Base-by-base conservation (phyloP, 2,113 vertebrate species). In the Gymnocephalus cernua region DNA sequence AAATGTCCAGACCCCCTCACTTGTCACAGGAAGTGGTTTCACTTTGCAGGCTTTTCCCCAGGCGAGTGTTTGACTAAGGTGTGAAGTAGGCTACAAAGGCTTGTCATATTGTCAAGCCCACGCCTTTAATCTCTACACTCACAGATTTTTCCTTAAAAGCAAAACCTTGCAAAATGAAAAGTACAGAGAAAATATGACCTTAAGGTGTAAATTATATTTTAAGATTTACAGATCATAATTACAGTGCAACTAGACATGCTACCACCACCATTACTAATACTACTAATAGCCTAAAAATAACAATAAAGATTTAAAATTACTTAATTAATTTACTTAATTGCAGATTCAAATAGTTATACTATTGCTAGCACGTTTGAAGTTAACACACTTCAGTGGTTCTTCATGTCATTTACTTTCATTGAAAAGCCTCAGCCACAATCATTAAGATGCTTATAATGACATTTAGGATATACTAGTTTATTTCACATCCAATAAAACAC, bases 11-110 rank as follows among this genome's bases (percentile, higher is more conserved):
- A 74, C 41, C 23, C 62, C 23, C 41, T 81, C 21, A 45, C 38
- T 68, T 71, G 48, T 73, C 68, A 86, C 74, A 89, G 89, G 86
- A 91, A 86, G 82, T 70, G 62, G 72, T 66, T 85, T 82, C 68
- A 74, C 38, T 74, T 65, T 80, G 54, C 56, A 73, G 56, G 3
- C 61, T 76, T 59, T 50, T 63, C 78, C 56, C 53, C 12, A 1
- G 67, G 84, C 25, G 8, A 14, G 18, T 86, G 80, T 89, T 85
- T 91, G 71, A 73, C 77, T 79, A 83, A 81, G 86, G 82, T 72
- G 82, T 87, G 64, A 75, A 79, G 58, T 69, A n/a, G n/a, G n/a
- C n/a, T n/a, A 83, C 80, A 58, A 61, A 67, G 41, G 66, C 62
- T 63, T 69, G 77, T 89, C 81, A 86, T 65, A 45, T 38, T 63